These are phyloP conservation scores for Nymphalis io DNA, from an alignment of 1,140 invertebrate genomes.

Conservation along the genomic window DNA sequence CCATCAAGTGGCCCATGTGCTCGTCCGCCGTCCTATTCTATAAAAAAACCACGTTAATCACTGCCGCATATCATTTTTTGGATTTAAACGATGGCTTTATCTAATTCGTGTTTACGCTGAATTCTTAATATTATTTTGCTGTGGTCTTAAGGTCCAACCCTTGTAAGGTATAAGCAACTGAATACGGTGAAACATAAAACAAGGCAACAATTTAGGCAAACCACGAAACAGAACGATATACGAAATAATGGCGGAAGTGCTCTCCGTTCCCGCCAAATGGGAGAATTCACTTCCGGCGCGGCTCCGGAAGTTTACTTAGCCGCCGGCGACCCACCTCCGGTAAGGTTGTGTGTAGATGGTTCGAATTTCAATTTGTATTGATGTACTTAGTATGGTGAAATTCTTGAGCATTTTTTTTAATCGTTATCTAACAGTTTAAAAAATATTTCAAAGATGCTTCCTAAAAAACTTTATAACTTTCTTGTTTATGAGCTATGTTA, in stretches of 20 bases:
- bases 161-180: neutral
- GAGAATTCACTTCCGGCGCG: constrained; percentile 51
- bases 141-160: neutral
- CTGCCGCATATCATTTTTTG: too few relatives aligned
- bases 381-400: neutral
- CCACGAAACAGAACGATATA: constrained; percentile 50
- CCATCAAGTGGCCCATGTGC: too few relatives aligned
- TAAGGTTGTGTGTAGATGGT: constrained; percentile 29
- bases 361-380: constrained; percentile 35
- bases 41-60: too few relatives aligned
- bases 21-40: too few relatives aligned
- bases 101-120: neutral
- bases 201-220: constrained; percentile 32
- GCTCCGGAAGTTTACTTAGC: constrained; percentile 49
- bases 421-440: neutral
- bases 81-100: too few relatives aligned
- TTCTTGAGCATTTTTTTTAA: neutral
- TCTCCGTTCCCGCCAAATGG: constrained; percentile 52
- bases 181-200: constrained; percentile 12
- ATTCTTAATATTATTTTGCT: neutral
- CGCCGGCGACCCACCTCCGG: constrained; percentile 32
- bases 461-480: too few relatives aligned
- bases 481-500: too few relatives aligned
- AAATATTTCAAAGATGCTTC: too few relatives aligned
- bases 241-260: constrained; percentile 48